These are phyloP conservation scores for Hyposmocoma kahamanoa DNA, from an alignment of 1,140 invertebrate species.

Conservation along the genomic window DNA sequence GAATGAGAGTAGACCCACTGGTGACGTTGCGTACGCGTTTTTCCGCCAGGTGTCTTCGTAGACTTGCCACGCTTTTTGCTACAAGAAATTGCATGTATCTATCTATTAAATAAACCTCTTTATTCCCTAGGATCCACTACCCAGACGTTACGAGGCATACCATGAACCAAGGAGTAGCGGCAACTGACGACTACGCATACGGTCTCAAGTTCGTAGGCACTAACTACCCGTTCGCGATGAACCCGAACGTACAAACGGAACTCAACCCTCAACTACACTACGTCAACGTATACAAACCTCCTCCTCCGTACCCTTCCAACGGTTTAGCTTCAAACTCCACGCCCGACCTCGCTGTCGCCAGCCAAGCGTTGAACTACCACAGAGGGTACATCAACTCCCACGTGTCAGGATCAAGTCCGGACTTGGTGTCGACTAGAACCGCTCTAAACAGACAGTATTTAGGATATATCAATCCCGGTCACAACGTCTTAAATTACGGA, in stretches of 20 bases:
- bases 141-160: conserved; percentile 79
- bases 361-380: conserved; percentile 70
- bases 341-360: conserved; percentile 84
- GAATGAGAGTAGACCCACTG: too few species aligned
- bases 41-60: too few species aligned
- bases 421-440: conserved; percentile 81
- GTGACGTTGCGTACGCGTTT: too few species aligned
- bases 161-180: conserved; percentile 38
- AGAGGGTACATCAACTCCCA: conserved; percentile 74
- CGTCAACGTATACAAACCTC: conserved; percentile 85
- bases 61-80: too few species aligned
- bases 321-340: conserved; percentile 85
- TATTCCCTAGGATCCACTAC: conserved; percentile 71
- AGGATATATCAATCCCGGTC: conserved; percentile 55
- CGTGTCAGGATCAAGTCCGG: conserved; percentile 84
- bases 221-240: conserved; percentile 54
- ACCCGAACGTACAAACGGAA: conserved; percentile 56
- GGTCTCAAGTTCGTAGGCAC: conserved; percentile 41
- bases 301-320: conserved; percentile 86
- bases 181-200: conserved; percentile 51
- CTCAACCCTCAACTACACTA: conserved; percentile 71
- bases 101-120: too few species aligned
- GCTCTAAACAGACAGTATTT: conserved; percentile 75
- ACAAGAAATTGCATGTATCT: too few species aligned
- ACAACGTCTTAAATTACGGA: conserved; percentile 42